Percentiles rank a stretch among this genome's conserved stretches.
phyloP scores from a whole-genome alignment of 2,888 invertebrate genomes.

The Heliothis peltigera region DNA sequence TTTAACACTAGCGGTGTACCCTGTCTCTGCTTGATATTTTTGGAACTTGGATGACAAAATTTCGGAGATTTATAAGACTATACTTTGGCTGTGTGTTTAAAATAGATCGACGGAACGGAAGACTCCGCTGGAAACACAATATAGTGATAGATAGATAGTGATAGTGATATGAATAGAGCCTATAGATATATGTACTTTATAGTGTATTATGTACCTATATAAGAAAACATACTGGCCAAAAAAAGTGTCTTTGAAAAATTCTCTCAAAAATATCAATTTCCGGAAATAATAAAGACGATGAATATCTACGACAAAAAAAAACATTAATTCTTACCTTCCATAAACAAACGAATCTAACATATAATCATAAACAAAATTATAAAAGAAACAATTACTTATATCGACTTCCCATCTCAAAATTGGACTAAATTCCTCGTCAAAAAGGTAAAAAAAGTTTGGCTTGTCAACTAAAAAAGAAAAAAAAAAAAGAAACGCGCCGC shows the following conservation, averaged over 20 bases:
- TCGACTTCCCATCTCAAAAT: constrained; percentile 39
- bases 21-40: constrained; percentile 6
- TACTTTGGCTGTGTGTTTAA: too few relatives aligned
- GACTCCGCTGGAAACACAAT: too few relatives aligned
- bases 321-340: constrained; percentile 3
- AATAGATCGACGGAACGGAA: too few relatives aligned
- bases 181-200: too few relatives aligned
- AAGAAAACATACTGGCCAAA: too few relatives aligned
- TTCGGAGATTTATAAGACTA: neutral
- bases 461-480: constrained; percentile 26
- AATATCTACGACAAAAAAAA: neutral
- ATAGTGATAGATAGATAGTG: too few relatives aligned
- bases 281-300: neutral
- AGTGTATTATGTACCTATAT: too few relatives aligned
- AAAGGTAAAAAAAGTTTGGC: constrained; percentile 11
- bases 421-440: constrained; percentile 34
- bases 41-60: neutral
- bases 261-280: neutral
- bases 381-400: constrained; percentile 25
- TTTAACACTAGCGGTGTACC: neutral
- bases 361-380: constrained; percentile 46
- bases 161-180: too few relatives aligned
- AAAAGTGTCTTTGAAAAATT: neutral
- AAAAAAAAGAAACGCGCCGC: constrained; percentile 30
- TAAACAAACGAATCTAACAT: constrained; percentile 12